Evolutionary conservation across 2,888 invertebrate genomes (phyloP), one percentile per base, ranked within the genome.

Genomic region (Parnassius smintheus): DNA sequence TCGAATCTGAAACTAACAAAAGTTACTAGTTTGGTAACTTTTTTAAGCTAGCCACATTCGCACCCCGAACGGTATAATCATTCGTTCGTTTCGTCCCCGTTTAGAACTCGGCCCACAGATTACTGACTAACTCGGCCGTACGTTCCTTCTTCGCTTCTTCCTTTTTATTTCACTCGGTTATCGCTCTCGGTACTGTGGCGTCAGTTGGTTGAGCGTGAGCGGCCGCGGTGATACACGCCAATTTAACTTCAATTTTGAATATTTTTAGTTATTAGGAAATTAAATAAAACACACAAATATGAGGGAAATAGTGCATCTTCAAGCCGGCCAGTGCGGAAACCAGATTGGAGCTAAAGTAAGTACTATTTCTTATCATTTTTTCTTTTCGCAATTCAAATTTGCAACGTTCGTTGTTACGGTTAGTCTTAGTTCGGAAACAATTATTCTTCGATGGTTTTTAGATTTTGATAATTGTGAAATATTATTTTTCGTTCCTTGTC

Each of bases 301-400:
- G 96, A 94, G 96, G 91, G 96, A 96, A 93, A 96, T 96, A 78
- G 95, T 96, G 79, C 96, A 96, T 77, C 93, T 96, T 61, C 96
- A 96, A 83, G 96, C 95, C 70, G 96, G 96, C 75, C 96, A 96
- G 88, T 96, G 96, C 91, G 96, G 96, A 62, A 96, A 96, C 92
- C 96, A 96, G 91, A 96, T 96, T 75, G 96, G 96, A 76, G 91
- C 92, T 53, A 92, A 91, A 85, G 92, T 92, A 70, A 87, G 91
- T 88, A 58, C 56, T 50, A 25, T 61, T 70, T 68, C 71, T 67
- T 65, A 9, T 7, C 18, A 9, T 49, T 49, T 18, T 13, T 49
- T 49, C 8, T 13, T 13, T 49, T 56, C n/a, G 10, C 42, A 13
- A 55, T 71, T 60, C 50, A 69, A 68, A 68, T 71, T 67, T 4